Conservation (phyloP, 2,113 vertebrate genomes). For the Edolisoma coerulescens region DNA sequence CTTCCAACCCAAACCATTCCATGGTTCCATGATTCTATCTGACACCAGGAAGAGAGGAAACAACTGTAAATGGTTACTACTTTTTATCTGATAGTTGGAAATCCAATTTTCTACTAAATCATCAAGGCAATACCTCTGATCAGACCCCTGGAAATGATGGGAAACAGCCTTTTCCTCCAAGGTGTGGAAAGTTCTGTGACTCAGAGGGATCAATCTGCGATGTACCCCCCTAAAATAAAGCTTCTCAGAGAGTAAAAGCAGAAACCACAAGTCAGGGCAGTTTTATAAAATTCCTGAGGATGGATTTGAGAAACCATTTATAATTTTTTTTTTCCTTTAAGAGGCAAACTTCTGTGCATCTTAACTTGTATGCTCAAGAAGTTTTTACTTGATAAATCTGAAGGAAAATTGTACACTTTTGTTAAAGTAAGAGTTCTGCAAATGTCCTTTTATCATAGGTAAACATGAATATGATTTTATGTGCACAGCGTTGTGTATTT, state of each 20-base stretch:
- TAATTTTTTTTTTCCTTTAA: not conserved
- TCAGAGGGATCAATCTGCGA: not conserved
- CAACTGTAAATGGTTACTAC: not conserved
- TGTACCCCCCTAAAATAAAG: not conserved
- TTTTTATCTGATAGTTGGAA: not conserved
- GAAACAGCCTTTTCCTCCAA: not conserved
- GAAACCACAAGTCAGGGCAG: not conserved
- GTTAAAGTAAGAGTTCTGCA: not conserved
- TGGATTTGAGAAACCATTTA: not conserved
- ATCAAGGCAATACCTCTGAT: not conserved
- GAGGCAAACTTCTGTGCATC: not conserved
- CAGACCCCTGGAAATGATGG: not conserved
- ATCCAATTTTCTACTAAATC: not conserved
- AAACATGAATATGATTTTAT: not conserved
- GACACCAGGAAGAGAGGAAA: not conserved
- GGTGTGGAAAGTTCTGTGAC: not conserved
- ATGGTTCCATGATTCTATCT: not conserved
- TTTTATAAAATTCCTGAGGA: not conserved
- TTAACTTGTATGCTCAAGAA: not conserved
- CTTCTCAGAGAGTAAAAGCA: not conserved
- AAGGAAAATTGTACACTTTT: not conserved
- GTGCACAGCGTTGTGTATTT: not conserved
- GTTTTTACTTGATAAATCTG: not conserved
- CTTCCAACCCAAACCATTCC: not conserved
- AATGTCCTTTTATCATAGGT: not conserved